phyloP scores from a whole-genome alignment of 2,888 invertebrate genomes.

The Drepanosiphum platanoidis region DNA sequence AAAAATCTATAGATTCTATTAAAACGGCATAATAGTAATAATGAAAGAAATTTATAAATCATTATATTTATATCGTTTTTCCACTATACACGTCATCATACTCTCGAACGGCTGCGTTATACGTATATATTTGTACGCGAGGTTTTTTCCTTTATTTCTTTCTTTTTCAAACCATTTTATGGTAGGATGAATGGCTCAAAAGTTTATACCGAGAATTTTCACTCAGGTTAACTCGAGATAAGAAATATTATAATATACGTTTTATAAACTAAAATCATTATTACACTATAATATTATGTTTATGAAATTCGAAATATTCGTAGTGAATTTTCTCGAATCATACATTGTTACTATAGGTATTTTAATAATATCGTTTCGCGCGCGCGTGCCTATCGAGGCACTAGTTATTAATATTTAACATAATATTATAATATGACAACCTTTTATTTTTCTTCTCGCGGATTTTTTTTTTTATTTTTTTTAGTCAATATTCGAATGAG shows the following conservation, averaged over 20 bases:
- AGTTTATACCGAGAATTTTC: conserved; percentile 17
- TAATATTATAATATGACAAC: too few species aligned
- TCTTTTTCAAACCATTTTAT: neutral
- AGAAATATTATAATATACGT: neutral
- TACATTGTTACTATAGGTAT: too few species aligned
- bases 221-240: neutral
- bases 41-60: neutral
- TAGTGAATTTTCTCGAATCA: neutral
- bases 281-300: too few species aligned
- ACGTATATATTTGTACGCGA: conserved; percentile 27
- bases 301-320: neutral
- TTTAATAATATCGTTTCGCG: neutral
- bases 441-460: neutral
- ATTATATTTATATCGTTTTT: neutral
- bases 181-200: conserved; percentile 4
- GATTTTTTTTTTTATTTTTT: neutral
- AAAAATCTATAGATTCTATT: neutral
- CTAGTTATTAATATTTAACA: neutral
- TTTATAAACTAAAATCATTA: conserved; percentile 24
- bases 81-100: neutral
- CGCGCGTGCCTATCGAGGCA: neutral
- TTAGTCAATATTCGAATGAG: neutral
- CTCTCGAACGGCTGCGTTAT: conserved; percentile 1
- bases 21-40: neutral
- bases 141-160: too few species aligned